Evolutionary conservation across 2,888 invertebrate species (phyloP).

Genomic region (Drosophila kuntzei): DNA sequence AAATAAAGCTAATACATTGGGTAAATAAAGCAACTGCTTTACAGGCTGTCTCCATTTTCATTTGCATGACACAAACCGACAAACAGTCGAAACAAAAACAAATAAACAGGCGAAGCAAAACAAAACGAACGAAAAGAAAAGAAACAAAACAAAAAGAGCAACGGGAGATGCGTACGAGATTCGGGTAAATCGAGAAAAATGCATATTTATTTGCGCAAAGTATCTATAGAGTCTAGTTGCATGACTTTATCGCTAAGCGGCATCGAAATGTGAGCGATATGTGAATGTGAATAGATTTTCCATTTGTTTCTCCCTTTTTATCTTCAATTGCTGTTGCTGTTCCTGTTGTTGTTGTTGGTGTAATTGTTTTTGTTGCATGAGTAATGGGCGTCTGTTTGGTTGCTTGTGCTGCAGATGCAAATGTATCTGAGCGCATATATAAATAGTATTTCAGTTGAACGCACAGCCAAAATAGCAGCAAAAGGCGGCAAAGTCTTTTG

Average conservation of each 20-base stretch:
- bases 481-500: conserved; percentile 47
- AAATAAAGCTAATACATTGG: conserved; percentile 22
- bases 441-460: conserved; percentile 81
- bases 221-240: conserved; percentile 54
- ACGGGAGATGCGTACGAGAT: conserved; percentile 19
- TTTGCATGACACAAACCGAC: conserved; percentile 57
- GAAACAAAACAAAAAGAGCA: conserved; percentile 23
- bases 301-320: conserved; percentile 42
- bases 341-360: conserved; percentile 12
- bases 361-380: conserved; percentile 63
- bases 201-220: conserved; percentile 79
- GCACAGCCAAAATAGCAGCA: conserved; percentile 80
- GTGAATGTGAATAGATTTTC: conserved; percentile 64
- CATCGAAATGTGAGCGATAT: conserved; percentile 77
- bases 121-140: conserved; percentile 21
- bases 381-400: conserved; percentile 64
- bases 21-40: conserved; percentile 53
- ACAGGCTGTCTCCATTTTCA: conserved; percentile 62
- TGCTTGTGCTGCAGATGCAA: conserved; percentile 55
- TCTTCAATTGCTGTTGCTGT: neutral
- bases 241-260: conserved; percentile 68
- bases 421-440: conserved; percentile 74
- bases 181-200: conserved; percentile 56
- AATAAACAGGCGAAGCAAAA: conserved; percentile 24
- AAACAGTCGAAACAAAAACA: conserved; percentile 31